phyloP scores from a whole-genome alignment of 1,140 invertebrate genomes.

The Lordiphosa collinella region DNA sequence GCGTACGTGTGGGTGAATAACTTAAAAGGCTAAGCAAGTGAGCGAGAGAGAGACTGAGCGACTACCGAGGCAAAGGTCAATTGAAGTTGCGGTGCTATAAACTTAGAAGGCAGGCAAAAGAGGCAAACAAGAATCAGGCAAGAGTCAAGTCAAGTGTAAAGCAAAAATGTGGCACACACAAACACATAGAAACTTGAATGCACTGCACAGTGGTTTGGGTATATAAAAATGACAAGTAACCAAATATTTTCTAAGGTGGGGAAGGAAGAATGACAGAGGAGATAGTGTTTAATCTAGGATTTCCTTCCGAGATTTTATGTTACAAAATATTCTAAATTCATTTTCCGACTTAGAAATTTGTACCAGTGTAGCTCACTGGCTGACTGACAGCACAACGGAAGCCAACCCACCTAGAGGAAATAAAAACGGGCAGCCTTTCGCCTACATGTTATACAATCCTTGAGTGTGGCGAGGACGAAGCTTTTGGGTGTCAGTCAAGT shows the following conservation, averaged over 20 bases:
- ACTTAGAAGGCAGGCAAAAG: constrained; percentile 28
- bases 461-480: constrained; percentile 56
- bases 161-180: constrained; percentile 51
- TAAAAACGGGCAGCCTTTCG: constrained; percentile 31
- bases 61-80: constrained; percentile 66
- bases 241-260: no score
- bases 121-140: constrained; percentile 42
- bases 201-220: no score
- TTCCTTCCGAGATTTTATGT: no score
- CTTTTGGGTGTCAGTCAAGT: constrained; percentile 76
- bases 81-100: constrained; percentile 64
- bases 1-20: constrained; percentile 69
- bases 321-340: no score
- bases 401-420: constrained; percentile 11
- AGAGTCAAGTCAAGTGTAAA: constrained; percentile 70
- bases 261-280: no score
- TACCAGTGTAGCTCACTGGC: background rate
- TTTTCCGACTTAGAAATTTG: no score
- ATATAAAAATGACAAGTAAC: no score
- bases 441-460: constrained; percentile 74
- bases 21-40: constrained; percentile 32
- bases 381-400: constrained; percentile 27
- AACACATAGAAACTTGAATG: no score
- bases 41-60: background rate
- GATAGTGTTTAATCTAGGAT: no score